Conservation (phyloP, 1,140 invertebrate genomes). For the Xylocopa sonorina region DNA sequence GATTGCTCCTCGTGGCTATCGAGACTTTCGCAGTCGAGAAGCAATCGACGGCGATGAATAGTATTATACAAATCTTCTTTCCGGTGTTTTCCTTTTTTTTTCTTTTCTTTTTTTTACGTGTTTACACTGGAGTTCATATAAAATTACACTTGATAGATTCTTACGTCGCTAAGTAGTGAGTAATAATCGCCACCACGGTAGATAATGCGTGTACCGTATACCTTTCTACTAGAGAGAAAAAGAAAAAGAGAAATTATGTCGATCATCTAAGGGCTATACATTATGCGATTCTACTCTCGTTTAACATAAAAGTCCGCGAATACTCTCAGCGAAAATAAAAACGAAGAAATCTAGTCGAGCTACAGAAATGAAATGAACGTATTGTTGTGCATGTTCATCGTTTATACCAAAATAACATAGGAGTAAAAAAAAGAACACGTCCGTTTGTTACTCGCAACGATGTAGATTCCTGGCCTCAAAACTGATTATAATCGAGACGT, state of each 20-base stretch:
- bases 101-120: background rate
- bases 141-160: slow-evolving; percentile 28
- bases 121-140: background rate
- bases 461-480: background rate
- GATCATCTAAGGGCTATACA: background rate
- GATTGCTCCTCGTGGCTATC: background rate
- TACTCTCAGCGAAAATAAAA: no score
- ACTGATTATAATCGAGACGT: background rate
- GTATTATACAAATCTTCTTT: slow-evolving; percentile 3
- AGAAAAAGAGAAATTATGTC: background rate
- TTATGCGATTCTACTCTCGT: background rate
- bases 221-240: background rate
- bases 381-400: background rate
- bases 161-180: background rate
- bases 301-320: background rate
- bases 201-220: background rate
- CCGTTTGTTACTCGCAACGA: background rate
- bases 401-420: background rate
- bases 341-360: background rate
- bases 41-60: slow-evolving; percentile 6
- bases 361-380: background rate
- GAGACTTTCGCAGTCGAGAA: no score
- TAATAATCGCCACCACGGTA: slow-evolving; percentile 18
- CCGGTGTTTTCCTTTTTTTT: no score
- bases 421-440: background rate